phyloP scores from a whole-genome alignment of 2,113 vertebrate species.

The Sander lucioperca region DNA sequence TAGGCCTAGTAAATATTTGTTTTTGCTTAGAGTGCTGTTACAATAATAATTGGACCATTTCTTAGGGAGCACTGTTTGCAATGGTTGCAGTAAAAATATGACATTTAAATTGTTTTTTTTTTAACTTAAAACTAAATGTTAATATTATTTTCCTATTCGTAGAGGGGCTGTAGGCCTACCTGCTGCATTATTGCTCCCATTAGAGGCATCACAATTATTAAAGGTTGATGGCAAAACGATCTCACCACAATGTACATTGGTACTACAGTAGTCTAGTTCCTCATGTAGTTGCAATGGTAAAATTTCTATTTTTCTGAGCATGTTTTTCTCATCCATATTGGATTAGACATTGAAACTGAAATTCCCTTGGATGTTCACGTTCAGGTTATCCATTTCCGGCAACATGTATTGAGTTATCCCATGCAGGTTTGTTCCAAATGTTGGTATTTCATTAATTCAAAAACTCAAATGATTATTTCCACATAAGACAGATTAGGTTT shows the following conservation, averaged over 20 bases:
- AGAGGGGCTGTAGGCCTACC: too few species aligned
- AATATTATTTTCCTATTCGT: background rate
- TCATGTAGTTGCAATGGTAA: background rate
- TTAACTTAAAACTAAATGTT: background rate
- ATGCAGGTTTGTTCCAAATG: background rate
- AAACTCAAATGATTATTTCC: background rate
- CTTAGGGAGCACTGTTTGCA: too few species aligned
- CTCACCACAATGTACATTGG: background rate
- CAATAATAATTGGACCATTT: background rate
- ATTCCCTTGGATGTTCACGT: background rate
- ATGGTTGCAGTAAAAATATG: background rate
- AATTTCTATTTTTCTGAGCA: background rate
- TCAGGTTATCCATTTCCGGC: background rate
- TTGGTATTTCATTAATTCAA: background rate
- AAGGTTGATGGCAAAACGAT: background rate
- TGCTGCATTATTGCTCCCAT: background rate
- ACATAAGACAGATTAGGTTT: background rate
- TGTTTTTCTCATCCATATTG: background rate
- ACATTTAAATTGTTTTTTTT: background rate
- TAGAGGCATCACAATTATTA: background rate
- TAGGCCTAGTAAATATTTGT: too few species aligned
- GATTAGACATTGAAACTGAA: background rate
- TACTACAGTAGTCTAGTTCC: too few species aligned
- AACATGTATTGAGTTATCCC: background rate
- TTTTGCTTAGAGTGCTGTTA: background rate